Evolutionary conservation across 2,113 vertebrate species (phyloP).

Genomic region (Scytalopus superciliaris): DNA sequence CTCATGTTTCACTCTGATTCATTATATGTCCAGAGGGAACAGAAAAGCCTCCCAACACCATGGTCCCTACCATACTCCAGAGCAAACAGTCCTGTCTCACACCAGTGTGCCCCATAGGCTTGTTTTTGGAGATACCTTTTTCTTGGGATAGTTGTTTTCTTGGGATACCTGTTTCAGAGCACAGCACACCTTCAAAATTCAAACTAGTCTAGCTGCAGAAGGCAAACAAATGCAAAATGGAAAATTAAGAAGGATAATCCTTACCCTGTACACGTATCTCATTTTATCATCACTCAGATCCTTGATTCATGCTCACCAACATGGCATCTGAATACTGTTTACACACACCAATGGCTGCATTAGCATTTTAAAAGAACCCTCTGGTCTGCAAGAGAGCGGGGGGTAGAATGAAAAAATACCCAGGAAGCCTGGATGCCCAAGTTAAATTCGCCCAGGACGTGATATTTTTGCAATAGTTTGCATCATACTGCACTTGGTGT

Average conservation of each 20-base stretch:
- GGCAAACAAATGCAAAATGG: background rate
- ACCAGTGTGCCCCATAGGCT: background rate
- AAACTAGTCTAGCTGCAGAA: background rate
- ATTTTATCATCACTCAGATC: background rate
- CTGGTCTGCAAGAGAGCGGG: background rate
- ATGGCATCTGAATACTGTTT: background rate
- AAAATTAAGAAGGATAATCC: background rate
- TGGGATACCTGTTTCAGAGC: background rate
- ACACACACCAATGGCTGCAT: background rate
- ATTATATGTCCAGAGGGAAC: background rate
- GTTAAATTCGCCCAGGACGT: background rate
- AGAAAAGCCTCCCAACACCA: background rate
- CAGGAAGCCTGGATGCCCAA: background rate
- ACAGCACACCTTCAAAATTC: background rate
- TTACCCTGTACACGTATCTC: accelerated
- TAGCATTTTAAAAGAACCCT: background rate
- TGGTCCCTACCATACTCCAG: background rate
- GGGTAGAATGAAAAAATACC: background rate
- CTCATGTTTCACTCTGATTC: background rate
- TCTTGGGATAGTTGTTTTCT: background rate
- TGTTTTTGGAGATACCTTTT: background rate
- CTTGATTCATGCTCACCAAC: background rate
- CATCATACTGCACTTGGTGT: background rate
- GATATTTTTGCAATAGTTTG: background rate
- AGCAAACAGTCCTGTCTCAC: background rate